Evolutionary conservation across 1,140 invertebrate genomes (phyloP).

Genomic region (Grapholita molesta): DNA sequence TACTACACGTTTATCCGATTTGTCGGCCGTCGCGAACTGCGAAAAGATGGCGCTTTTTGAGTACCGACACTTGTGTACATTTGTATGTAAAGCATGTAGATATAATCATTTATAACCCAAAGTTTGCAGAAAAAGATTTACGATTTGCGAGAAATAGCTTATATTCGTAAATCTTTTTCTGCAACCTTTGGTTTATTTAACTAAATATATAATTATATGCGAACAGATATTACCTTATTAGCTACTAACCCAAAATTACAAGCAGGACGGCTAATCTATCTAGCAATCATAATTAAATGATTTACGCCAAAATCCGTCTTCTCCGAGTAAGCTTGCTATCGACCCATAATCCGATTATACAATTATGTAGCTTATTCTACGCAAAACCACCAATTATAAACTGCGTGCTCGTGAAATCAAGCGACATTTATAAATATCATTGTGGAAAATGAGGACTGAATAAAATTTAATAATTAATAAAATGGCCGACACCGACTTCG

Average conservation of each 20-base stretch:
- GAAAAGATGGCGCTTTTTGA: no score
- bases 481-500: constrained; percentile 12
- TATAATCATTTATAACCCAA: no score
- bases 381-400: background rate
- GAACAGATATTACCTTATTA: no score
- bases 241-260: no score
- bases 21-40: no score
- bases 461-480: constrained; percentile 14
- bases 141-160: background rate
- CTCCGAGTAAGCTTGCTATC: background rate
- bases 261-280: no score
- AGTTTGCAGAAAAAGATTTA: background rate
- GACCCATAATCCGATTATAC: constrained; percentile 7
- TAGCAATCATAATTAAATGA: constrained; percentile 3
- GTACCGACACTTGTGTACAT: no score
- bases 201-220: background rate
- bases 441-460: background rate
- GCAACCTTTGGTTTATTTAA: no score
- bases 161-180: no score
- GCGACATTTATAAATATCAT: background rate
- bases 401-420: background rate
- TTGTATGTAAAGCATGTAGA: no score
- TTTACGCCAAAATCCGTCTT: background rate
- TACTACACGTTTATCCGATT: no score
- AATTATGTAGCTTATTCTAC: background rate